Evolutionary conservation across 2,888 invertebrate species (phyloP).

Genomic region (Drosophila pullipes): DNA sequence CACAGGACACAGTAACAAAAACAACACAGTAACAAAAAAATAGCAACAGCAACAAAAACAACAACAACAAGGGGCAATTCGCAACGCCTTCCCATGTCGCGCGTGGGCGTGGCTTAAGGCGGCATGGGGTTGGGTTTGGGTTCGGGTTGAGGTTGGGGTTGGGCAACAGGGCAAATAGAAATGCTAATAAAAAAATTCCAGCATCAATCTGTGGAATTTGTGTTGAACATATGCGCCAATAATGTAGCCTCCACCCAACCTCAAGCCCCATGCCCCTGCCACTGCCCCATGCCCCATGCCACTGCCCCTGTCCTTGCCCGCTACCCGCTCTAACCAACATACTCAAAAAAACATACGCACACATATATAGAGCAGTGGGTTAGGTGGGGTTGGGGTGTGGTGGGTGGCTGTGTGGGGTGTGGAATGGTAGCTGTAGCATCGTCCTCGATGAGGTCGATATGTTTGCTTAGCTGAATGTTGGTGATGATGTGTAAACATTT

Average conservation of each 20-base stretch:
- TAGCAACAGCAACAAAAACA: slow-evolving; percentile 9
- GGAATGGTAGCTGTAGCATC: slow-evolving; percentile 17
- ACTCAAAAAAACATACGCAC: slow-evolving; percentile 2
- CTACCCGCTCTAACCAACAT: neutral
- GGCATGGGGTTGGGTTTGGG: neutral
- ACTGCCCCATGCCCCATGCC: neutral
- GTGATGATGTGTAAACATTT: slow-evolving; percentile 82
- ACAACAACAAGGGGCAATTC: slow-evolving; percentile 1
- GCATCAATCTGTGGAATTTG: slow-evolving; percentile 82
- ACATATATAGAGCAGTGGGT: neutral
- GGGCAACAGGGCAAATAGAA: slow-evolving; percentile 68
- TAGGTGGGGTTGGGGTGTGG: neutral
- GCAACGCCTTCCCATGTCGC: slow-evolving; percentile 29
- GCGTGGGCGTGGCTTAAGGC: slow-evolving; percentile 39
- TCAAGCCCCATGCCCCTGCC: neutral
- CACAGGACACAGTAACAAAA: slow-evolving; percentile 40
- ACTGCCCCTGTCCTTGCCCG: neutral
- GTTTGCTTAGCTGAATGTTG: slow-evolving; percentile 82
- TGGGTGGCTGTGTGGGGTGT: neutral
- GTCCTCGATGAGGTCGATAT: slow-evolving; percentile 78
- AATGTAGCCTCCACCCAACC: slow-evolving; percentile 49
- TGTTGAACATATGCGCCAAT: slow-evolving; percentile 80
- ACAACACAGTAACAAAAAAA: slow-evolving; percentile 13
- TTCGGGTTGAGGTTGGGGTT: neutral
- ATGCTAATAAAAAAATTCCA: slow-evolving; percentile 83